Conservation (phyloP, 2,113 vertebrate genomes). For the Aegithalos caudatus region DNA sequence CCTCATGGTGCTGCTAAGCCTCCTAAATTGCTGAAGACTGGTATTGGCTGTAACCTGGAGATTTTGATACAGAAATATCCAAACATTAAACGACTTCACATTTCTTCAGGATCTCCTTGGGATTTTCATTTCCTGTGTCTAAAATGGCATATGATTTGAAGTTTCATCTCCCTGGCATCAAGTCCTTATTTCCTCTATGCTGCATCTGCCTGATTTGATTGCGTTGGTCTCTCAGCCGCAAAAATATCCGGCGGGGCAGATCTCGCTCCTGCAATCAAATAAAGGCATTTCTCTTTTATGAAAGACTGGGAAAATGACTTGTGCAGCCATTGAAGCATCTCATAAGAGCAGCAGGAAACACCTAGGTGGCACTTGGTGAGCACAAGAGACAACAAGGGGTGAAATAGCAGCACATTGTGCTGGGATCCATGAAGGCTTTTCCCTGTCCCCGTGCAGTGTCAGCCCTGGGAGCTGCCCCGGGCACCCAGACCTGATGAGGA, state of each 20-base stretch:
- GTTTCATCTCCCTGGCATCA: not conserved
- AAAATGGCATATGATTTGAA: not conserved
- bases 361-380: accelerated
- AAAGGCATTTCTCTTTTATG: not conserved
- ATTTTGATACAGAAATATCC: not conserved
- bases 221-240: not conserved
- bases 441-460: accelerated
- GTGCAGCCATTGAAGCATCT: not conserved
- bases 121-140: not conserved
- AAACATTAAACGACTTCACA: not conserved
- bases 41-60: not conserved
- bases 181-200: not conserved
- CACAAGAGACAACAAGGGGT: not conserved
- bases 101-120: not conserved
- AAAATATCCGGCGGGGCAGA: not conserved
- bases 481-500: not conserved
- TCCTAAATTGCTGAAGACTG: not conserved
- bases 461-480: not conserved
- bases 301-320: not conserved
- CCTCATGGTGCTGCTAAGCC: not conserved
- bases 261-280: not conserved
- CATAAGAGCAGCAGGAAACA: not conserved
- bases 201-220: not conserved
- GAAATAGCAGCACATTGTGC: not conserved
- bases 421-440: not conserved